These are phyloP conservation scores for Hemicrepidius hirtus DNA, from an alignment of 2,888 invertebrate genomes.

Conservation along the genomic window DNA sequence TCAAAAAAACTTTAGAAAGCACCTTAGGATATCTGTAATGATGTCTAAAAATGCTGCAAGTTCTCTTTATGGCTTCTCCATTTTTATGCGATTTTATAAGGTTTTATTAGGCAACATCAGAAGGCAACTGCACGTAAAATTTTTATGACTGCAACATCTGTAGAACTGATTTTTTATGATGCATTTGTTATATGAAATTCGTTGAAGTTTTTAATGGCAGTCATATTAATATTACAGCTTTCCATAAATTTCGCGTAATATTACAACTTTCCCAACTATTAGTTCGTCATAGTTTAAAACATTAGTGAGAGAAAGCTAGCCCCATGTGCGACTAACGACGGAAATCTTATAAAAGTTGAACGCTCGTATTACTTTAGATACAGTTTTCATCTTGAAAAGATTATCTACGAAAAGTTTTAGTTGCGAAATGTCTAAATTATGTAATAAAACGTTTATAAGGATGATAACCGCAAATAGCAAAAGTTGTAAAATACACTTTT, in stretches of 20 bases:
- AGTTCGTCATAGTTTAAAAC: neutral
- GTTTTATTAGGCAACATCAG: slow-evolving; percentile 19
- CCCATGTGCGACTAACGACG: neutral
- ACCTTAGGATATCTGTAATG: neutral
- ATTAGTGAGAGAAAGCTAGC: neutral
- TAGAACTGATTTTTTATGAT: slow-evolving; percentile 25
- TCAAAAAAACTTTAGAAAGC: too few species aligned
- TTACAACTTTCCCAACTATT: neutral
- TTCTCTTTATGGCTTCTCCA: slow-evolving; percentile 1
- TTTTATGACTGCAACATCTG: slow-evolving; percentile 20
- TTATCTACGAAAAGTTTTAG: neutral
- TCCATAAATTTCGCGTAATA: neutral
- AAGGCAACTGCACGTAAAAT: slow-evolving; percentile 26
- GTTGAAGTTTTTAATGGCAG: neutral
- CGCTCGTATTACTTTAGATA: slow-evolving; percentile 6
- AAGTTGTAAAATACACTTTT: too few species aligned
- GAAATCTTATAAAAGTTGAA: neutral
- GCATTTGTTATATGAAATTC: neutral
- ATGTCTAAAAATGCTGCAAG: neutral
- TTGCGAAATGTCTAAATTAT: neutral
- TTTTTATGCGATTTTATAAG: slow-evolving; percentile 28
- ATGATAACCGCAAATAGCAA: too few species aligned
- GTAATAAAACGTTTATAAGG: too few species aligned
- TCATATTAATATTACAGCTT: neutral
- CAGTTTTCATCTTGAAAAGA: neutral